Conservation (phyloP, 2,797 vertebrate species). For the Oryzias dopingdopingensis region DNA sequence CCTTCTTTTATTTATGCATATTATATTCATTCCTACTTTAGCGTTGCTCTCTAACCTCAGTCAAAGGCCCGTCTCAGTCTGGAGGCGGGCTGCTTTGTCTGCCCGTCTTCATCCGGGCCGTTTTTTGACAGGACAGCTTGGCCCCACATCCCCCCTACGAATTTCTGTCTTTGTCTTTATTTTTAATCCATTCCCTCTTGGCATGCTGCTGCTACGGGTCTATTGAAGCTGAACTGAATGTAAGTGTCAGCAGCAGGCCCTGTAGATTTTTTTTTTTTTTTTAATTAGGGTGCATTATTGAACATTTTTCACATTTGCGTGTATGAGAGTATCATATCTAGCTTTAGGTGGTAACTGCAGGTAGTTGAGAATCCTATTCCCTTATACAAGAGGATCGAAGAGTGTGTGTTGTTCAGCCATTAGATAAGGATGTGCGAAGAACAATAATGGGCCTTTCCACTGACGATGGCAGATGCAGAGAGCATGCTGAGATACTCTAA, state of each 20-base stretch:
- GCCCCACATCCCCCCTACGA: constrained; percentile 9
- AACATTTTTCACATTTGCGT: constrained; percentile 40
- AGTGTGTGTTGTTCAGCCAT: constrained; percentile 15
- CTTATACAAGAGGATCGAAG: constrained; percentile 3
- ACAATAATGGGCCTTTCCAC: constrained; percentile 29
- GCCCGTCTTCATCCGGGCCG: constrained; percentile 49
- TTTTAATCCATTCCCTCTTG: constrained; percentile 72
- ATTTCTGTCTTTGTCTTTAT: constrained; percentile 58
- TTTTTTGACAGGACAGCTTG: constrained; percentile 57
- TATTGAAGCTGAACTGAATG: constrained; percentile 73
- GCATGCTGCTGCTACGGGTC: constrained; percentile 60
- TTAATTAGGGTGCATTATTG: constrained; percentile 68
- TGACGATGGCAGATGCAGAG: constrained; percentile 24
- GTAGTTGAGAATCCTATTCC: constrained; percentile 18
- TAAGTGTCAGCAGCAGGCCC: constrained; percentile 63
- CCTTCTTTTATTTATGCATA: constrained; percentile 36
- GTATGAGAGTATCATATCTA: constrained; percentile 21
- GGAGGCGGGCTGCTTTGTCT: constrained; percentile 56
- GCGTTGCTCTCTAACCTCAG: constrained; percentile 53
- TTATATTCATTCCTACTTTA: constrained; percentile 15
- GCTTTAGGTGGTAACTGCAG: constrained; percentile 23
- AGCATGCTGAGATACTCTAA: constrained; percentile 10
- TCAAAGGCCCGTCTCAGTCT: constrained; percentile 38
- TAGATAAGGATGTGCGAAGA: constrained; percentile 23
- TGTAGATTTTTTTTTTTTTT: constrained; percentile 49